Base-by-base conservation (phyloP, 2,888 invertebrate species). In the Troides oblongomaculatus region DNA sequence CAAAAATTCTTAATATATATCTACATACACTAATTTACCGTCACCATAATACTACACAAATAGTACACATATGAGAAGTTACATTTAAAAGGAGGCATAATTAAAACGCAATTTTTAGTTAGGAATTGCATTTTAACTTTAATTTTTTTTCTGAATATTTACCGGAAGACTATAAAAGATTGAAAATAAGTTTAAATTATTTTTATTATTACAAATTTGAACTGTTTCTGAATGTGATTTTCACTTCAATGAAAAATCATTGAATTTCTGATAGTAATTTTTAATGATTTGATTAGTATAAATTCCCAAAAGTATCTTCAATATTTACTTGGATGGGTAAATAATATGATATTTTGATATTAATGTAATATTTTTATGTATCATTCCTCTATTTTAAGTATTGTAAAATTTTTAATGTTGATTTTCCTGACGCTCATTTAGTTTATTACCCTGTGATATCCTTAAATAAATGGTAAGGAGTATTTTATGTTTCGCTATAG, bases 361-460 rank as follows among this genome's bases (percentile, higher is more conserved):
- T 53, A 53, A 53, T n/a, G 18, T n/a, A 53, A 53, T 53, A n/a
- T 6, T 53, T 53, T 53, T n/a, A 6, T 53, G 1, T 53, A 12
- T 53, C n/a, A 18, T 50, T 53, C 18, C n/a, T 14, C 17, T 18
- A 53, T 46, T 46, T 46, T 0, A 6, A 6, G 23, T 23, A 23
- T 23, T 58, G 57, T 12, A 12, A 58, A 57, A 23, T 58, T 58
- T 46, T 46, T 23, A 3, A 23, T 58, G 57, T 3, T 58, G 57
- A 23, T 6, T 23, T 21, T 58, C 2, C 6, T 58, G 21, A 58
- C 36, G 18, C 18, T 53, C 53, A 23, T 50, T 21, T 62, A 74
- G 36, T 65, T 64, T 78, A 77, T 85, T 88, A 88, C 88, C 88
- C 88, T 88, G 87, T 86, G 81, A 85, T 75, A 84, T 87, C 84